Base-by-base conservation (phyloP, 2,797 vertebrate species). In the Cyprinella venusta region DNA sequence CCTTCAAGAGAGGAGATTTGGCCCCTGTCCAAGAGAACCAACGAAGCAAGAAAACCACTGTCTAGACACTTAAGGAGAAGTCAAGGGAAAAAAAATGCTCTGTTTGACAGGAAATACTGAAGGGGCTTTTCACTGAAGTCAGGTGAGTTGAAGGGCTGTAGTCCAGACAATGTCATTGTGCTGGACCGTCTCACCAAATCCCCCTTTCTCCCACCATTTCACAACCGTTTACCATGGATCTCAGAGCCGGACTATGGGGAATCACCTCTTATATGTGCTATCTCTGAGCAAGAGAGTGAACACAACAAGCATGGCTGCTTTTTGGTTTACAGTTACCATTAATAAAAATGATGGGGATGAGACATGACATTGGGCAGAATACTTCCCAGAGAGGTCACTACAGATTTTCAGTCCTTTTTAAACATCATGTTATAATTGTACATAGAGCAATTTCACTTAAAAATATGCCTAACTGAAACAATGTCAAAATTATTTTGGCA, bases 41-140 rank as follows among this genome's bases (percentile, higher is more conserved):
- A 89, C 91, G 89, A 92, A 94, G 94, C 94, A 95, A 92, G 90
- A 93, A 94, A 94, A 95, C 94, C 95, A 94, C 93, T 94, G 94
- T 95, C 94, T 95, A 95, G 94, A 95, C 94, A 94, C 94, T 94
- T 93, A 94, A 94, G 92, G 92, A 88, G 93, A 94, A 92, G 92
- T 93, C 93, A 93, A 92, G 92, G 92, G 33, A 83, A 92, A 93
- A 93, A 93, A 94, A 94, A 94, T 93, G 93, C 91, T 90, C 91
- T 83, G 91, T 94, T 94, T 95, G 94, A 94, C 94, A 94, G 93
- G 90, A 94, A 94, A 93, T 93, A 94, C 93, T 93, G 93, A 94
- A 92, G 92, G 93, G 89, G 85, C 87, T 91, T 95, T 92, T 94
- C 90, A 92, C 91, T 87, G 92, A 91, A 90, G 91, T 91, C 86